Conservation (phyloP, 2,113 vertebrate genomes). For the Orthonyx spaldingii region DNA sequence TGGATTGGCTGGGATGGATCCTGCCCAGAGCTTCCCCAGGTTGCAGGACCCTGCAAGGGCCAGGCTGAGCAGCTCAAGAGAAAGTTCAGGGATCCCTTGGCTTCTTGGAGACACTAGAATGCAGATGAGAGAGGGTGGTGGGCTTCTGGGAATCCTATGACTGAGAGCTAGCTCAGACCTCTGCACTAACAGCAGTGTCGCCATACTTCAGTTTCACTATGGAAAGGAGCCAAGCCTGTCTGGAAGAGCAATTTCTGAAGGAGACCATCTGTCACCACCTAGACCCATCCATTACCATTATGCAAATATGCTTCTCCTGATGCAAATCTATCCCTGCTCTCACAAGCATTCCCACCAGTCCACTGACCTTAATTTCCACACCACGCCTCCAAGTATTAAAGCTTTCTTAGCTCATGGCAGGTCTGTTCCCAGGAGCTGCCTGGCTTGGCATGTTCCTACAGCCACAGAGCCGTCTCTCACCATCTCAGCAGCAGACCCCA, state of each 20-base stretch:
- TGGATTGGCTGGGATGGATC: not conserved
- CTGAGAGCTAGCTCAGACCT: not conserved
- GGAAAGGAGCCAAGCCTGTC: not conserved
- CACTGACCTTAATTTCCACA: not conserved
- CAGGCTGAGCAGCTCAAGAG: not conserved
- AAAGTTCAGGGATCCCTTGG: not conserved
- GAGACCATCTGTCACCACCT: not conserved
- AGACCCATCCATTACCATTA: not conserved
- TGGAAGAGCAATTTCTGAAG: not conserved
- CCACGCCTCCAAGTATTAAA: not conserved
- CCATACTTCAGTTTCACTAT: not conserved
- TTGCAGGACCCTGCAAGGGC: not conserved
- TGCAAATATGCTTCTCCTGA: not conserved
- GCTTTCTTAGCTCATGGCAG: not conserved
- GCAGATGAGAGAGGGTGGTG: not conserved
- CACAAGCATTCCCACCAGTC: fast-evolving
- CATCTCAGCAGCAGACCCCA: not conserved
- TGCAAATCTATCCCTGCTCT: not conserved
- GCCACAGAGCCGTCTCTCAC: not conserved
- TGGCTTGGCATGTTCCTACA: not conserved
- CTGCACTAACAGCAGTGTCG: not conserved
- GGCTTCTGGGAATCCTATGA: not conserved
- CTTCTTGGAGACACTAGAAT: not conserved
- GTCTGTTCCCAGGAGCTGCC: not conserved
- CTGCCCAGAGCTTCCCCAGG: not conserved